Base-by-base conservation (phyloP, 2,797 vertebrate genomes). In the Chaetodon trifasciatus region DNA sequence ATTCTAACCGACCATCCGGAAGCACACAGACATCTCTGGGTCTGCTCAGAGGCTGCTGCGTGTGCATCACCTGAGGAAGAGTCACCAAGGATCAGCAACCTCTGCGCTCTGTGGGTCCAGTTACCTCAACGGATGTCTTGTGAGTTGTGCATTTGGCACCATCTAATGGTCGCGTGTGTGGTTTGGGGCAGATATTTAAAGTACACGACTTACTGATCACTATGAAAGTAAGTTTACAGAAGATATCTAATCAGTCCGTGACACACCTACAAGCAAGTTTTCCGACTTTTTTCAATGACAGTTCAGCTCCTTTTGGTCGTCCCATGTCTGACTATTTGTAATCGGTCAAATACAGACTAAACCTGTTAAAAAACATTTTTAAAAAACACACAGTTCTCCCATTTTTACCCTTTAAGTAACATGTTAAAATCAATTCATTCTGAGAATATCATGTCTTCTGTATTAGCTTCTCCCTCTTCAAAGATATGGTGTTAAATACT, bases 1-100 rank as follows among this genome's bases (percentile, higher is more conserved):
- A 95, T 95, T 81, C 87, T 72, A 94, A 93, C 88, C 53, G 65
- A 69, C 11, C 71, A 72, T 23, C 62, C 79, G 74, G 72, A 77
- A 82, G 69, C 76, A 66, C 21, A 5, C 66, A 66, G 39, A 28
- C 49, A 74, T 64, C 46, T 35, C 21, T 37, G 67, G 37, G 53
- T 70, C 50, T 15, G 81, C 56, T 21, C 63, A 44, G 49, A 44
- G 61, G 74, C 68, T 49, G 62, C 66, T 44, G 37, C 35, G 55
- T 0, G 24, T 3, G 64, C 1, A 19, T 83, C 80, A 88, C 85
- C 80, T 87, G 85, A 82, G 39, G 70, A 75, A 73, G 70, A 55
- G 58, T 49, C 60, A 50, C 52, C 35, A 53, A 42, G 55, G 5
- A 42, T 5, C 37, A 11, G 16, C 49, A 52, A 12, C 50, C 8